phyloP scores from a whole-genome alignment of 2,888 invertebrate genomes.

The Unio delphinus region DNA sequence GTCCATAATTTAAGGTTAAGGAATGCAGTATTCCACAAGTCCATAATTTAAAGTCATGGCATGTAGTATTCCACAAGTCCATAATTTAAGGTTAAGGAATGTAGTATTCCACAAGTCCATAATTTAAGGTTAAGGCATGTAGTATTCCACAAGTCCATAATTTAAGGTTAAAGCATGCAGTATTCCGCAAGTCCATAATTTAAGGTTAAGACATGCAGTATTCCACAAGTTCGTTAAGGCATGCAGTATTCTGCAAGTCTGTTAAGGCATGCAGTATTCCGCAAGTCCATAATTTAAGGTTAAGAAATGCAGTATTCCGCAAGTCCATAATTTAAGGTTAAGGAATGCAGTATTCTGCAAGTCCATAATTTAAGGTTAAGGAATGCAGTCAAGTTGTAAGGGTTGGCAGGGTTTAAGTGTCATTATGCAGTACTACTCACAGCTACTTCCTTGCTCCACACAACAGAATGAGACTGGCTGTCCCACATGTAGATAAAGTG shows the following conservation, averaged over 20 bases:
- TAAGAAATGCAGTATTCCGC: no score
- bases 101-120: neutral
- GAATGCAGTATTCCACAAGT: neutral
- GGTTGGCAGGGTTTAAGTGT: conserved; percentile 1
- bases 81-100: neutral
- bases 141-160: neutral
- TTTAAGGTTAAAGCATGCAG: neutral
- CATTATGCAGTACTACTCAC: conserved; percentile 59
- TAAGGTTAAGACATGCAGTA: neutral
- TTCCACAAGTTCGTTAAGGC: no score
- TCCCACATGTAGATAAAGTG: conserved; percentile 82
- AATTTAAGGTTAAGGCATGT: no score
- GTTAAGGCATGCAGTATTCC: no score
- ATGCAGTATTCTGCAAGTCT: no score
- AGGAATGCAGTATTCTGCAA: neutral
- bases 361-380: neutral
- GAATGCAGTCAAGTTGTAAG: neutral
- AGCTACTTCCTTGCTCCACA: conserved; percentile 92
- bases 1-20: neutral
- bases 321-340: neutral
- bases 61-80: neutral
- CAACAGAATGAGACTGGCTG: conserved; percentile 86
- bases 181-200: no score
- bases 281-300: no score
- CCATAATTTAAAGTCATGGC: no score